Conservation (phyloP, 2,888 invertebrate species). For the Platycheirus albimanus region DNA sequence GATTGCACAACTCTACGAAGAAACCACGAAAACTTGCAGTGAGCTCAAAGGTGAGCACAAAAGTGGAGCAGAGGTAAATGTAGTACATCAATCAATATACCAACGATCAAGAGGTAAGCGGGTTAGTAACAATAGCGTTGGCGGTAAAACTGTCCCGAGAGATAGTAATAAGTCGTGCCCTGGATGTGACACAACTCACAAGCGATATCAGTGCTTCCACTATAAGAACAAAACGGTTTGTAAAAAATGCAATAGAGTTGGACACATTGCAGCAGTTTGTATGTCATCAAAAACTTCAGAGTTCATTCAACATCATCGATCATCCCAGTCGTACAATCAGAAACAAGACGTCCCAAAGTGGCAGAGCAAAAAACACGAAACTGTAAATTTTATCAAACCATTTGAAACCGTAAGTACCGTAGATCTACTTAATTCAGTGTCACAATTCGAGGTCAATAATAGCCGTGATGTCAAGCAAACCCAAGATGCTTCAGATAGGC, state of each 20-base stretch:
- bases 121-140: no score
- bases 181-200: no score
- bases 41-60: no score
- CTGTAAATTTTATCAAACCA: not conserved
- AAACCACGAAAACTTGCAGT: no score
- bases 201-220: slow-evolving; percentile 23
- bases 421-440: slow-evolving; percentile 16
- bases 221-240: slow-evolving; percentile 33
- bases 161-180: no score
- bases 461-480: no score
- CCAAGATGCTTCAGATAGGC: no score
- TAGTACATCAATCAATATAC: no score
- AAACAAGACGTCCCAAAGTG: slow-evolving; percentile 2
- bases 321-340: not conserved
- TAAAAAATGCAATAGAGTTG: not conserved
- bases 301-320: not conserved
- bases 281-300: slow-evolving; percentile 2
- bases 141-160: no score
- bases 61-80: no score
- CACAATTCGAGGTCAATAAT: slow-evolving; percentile 4
- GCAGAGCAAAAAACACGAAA: not conserved
- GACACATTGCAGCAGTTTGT: slow-evolving; percentile 19
- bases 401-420: slow-evolving; percentile 35
- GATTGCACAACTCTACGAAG: no score
- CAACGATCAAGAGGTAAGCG: no score